phyloP scores from a whole-genome alignment of 2,888 invertebrate genomes.

The Hipparchia semele region DNA sequence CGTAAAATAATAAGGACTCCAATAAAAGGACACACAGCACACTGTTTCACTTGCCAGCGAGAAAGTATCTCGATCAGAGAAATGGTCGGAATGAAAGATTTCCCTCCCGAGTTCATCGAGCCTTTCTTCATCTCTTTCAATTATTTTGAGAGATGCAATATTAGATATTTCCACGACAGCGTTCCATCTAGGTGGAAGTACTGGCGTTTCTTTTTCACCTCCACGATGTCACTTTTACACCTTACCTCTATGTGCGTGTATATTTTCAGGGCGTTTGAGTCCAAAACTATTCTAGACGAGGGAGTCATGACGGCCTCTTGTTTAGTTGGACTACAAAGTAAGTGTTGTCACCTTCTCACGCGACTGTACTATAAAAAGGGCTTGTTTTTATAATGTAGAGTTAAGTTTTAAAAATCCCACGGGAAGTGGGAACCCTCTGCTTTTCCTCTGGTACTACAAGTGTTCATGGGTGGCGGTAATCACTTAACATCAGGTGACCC shows the following conservation, averaged over 20 bases:
- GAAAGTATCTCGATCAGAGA: background rate
- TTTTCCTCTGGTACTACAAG: too few species aligned
- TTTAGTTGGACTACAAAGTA: slow-evolving; percentile 15
- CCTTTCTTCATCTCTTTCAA: slow-evolving; percentile 6
- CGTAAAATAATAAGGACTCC: background rate
- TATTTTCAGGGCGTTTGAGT: background rate
- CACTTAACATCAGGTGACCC: too few species aligned
- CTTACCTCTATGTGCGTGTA: background rate
- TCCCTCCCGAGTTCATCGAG: slow-evolving; percentile 5
- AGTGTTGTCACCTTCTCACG: background rate
- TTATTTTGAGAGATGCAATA: slow-evolving; percentile 6
- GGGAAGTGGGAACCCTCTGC: too few species aligned
- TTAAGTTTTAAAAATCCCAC: too few species aligned
- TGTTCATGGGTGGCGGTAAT: too few species aligned
- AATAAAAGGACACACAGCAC: background rate
- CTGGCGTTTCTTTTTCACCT: background rate
- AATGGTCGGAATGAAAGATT: slow-evolving; percentile 20
- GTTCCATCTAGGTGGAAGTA: slow-evolving; percentile 2
- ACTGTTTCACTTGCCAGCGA: background rate
- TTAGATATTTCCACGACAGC: background rate
- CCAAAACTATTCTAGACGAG: background rate
- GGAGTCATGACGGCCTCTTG: background rate
- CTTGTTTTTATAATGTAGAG: too few species aligned
- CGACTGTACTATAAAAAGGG: too few species aligned
- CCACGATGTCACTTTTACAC: background rate